Percentiles rank a stretch among this genome's conserved stretches.
Evolutionary conservation across 1,140 invertebrate species (phyloP).

Genomic region (Aphidius gifuensis): DNA sequence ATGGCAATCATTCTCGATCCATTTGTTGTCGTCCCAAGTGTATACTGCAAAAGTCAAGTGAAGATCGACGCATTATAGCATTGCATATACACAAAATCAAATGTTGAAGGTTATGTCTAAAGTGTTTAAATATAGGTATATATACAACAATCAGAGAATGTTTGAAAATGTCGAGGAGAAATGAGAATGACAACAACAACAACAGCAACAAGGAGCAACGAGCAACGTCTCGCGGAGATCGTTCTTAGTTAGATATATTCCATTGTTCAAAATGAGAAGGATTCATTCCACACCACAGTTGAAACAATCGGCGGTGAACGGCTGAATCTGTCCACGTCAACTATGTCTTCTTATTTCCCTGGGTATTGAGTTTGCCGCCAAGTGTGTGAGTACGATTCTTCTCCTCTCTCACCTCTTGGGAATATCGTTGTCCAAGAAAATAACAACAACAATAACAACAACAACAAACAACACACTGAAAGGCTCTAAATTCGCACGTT

Average conservation of each 20-base stretch:
- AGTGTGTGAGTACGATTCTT: constrained; percentile 6
- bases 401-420: constrained; percentile 3
- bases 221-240: not conserved
- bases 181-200: constrained; percentile 11
- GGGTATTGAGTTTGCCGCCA: constrained; percentile 1
- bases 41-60: no score
- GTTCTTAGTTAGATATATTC: constrained; percentile 10
- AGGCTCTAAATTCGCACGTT: constrained; percentile 21
- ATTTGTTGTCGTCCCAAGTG: no score
- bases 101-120: no score
- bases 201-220: no score
- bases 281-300: no score
- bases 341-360: constrained; percentile 19
- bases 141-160: no score
- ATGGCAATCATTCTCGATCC: no score
- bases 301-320: constrained; percentile 27
- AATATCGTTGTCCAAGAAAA: no score
- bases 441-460: no score
- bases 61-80: no score
- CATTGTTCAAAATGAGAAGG: constrained; percentile 24
- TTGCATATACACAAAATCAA: no score
- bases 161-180: constrained; percentile 7
- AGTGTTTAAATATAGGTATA: no score
- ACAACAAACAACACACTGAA: constrained; percentile 2
- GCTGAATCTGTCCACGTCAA: constrained; percentile 28